Base-by-base conservation (phyloP, 2,113 vertebrate genomes). In the Cathartes aura region DNA sequence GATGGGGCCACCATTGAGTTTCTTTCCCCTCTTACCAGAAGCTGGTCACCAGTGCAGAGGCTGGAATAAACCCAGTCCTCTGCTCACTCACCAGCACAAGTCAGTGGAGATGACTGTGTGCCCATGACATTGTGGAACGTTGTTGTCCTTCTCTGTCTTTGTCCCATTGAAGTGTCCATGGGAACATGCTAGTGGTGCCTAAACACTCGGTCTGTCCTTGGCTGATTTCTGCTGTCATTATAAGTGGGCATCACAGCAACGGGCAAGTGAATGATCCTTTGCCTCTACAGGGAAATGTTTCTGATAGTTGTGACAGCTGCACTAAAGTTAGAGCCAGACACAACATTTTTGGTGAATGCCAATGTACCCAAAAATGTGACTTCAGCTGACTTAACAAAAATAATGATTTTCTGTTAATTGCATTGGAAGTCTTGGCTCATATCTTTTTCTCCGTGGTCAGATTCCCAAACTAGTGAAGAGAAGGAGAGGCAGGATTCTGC, bases 241-340 rank as follows among this genome's bases (percentile, higher is more conserved):
- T n/a, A 38, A 78, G 50, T 10, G 23, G 15, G 23, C 72, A 91
- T 22, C 38, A 78, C 22, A 91, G n/a, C 26, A 70, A 66, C 1
- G 3, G n/a, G 42, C 13, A 64, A n/a, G 32, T 24, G 48, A 83
- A 68, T 27, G 48, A 66, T 30, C 16, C 30, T 83, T 90, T 82
- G 30, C 34, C 36, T 73, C 72, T 29, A 23, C 30, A 74, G 63
- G 24, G 21, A 67, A 95, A 66, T 11, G 5, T 23, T 72, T 58
- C 56, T 52, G 18, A 43, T 38, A 40, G 59, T 13, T 91, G 59
- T 87, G 80, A 87, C 89, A 94, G 89, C 72, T 95, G 87, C 76
- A 43, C 15, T 3, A 8, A 32, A 93, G 36, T 58, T 30, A 62
- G 32, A 87, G 72, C 55, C 72, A 95, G 80, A 59, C 40, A 40